Base-by-base conservation (phyloP, 2,888 invertebrate genomes). In the Troides helena region DNA sequence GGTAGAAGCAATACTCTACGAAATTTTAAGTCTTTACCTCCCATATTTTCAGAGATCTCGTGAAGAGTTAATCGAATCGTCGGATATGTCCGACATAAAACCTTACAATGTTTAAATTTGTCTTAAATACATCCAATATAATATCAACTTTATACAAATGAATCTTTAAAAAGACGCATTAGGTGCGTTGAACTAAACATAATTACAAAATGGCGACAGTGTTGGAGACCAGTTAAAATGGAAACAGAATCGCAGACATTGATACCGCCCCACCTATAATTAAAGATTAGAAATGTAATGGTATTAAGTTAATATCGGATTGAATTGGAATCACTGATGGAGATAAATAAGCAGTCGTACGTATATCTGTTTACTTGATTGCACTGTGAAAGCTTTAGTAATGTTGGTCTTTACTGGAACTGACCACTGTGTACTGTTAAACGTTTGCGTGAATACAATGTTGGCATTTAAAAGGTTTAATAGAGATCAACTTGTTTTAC, bases 301-400 rank as follows among this genome's bases (percentile, higher is more conserved):
- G 65, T 25, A 70, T 70, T 70, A 70, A 23, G 23, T 21, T 70
- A 66, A 70, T 66, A 58, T 46, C 46, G n/a, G 14, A 57, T 46
- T 39, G 50, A 66, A 62, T 59, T 58, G 50, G 36, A 69, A 65
- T 25, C 43, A 8, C 61, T 17, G 58, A 68, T 43, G 69, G 53
- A 39, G 60, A 10, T 23, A 39, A 66, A 69, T 69, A 43, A 59
- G 62, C 53, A 21, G 62, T 59, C 36, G 18, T 25, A 59, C 59
- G 46, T 62, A 46, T 39, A 10, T 59, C 58, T 62, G 57, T 66
- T 65, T 43, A 14, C 58, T 30, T 70, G 69, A 70, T 70, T 70
- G 62, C 56, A 46, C 58, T 62, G 65, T 14, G n/a, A 62, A 65
- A 39, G 58, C 30, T 62, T 30, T 56, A 21, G 36, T 62, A 64